phyloP scores from a whole-genome alignment of 2,113 vertebrate species.

The Gadus macrocephalus region DNA sequence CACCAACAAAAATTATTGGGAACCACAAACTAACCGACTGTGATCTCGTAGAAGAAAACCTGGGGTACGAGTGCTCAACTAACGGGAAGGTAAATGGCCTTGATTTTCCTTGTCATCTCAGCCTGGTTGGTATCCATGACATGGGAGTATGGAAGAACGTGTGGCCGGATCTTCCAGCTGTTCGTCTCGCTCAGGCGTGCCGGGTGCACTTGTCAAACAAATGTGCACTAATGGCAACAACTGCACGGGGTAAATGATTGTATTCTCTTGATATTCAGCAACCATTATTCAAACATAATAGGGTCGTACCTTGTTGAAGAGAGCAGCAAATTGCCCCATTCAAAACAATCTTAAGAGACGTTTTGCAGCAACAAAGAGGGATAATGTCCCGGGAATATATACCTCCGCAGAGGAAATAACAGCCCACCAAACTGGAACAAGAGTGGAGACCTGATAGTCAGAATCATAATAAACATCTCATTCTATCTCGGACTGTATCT shows the following conservation, averaged over 20 bases:
- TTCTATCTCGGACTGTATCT: conserved; percentile 20
- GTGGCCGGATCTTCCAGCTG: conserved; percentile 3
- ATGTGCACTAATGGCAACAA: conserved; percentile 23
- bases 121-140: too few relatives aligned
- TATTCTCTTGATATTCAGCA: conserved; percentile 28
- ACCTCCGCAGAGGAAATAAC: conserved; percentile 33
- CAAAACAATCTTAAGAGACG: conserved; percentile 26
- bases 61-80: too few relatives aligned
- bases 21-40: too few relatives aligned
- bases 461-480: conserved; percentile 9
- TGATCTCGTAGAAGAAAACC: too few relatives aligned
- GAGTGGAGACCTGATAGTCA: conserved; percentile 15
- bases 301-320: conserved; percentile 13
- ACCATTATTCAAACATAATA: conserved; percentile 21
- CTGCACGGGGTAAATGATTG: background rate
- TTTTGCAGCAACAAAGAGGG: conserved; percentile 24
- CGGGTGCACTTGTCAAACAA: conserved; percentile 38
- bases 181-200: conserved; percentile 20
- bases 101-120: background rate
- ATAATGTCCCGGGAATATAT: conserved; percentile 29
- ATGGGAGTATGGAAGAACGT: background rate
- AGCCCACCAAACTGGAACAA: conserved; percentile 18
- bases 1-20: too few relatives aligned
- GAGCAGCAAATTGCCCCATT: conserved; percentile 23
- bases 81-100: background rate